These are phyloP conservation scores for Cryptomyrus ogoouensis DNA, from an alignment of 2,113 vertebrate species.

Conservation along the genomic window DNA sequence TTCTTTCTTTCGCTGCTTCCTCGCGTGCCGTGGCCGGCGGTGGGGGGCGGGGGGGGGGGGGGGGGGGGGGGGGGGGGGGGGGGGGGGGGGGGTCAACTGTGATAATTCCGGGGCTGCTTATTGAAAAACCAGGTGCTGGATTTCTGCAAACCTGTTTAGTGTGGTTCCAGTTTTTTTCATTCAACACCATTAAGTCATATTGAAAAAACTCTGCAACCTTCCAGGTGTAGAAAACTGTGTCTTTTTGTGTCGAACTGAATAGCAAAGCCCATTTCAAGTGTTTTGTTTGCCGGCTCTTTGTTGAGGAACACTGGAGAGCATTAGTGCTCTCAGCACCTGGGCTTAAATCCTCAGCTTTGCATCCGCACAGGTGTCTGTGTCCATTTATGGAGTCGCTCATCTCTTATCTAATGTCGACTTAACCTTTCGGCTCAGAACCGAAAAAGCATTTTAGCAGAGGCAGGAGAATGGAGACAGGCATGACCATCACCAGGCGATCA, in stretches of 20 bases:
- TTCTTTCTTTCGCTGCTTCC: too few species aligned
- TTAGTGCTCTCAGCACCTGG: neutral
- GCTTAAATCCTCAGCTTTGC: neutral
- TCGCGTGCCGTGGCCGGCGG: too few species aligned
- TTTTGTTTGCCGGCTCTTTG: neutral
- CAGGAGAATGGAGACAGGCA: neutral
- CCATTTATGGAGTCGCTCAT: neutral
- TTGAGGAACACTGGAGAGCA: neutral
- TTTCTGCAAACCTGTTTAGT: neutral
- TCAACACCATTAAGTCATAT: neutral
- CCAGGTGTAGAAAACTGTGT: neutral
- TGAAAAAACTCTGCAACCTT: neutral
- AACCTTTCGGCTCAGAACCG: neutral
- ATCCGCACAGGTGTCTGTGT: neutral
- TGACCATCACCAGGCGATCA: constrained; percentile 19
- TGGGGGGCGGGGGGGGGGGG: too few species aligned
- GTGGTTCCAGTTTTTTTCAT: neutral
- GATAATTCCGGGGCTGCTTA: neutral
- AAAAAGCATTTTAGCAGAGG: neutral
- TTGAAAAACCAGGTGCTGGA: neutral
- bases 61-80: too few species aligned
- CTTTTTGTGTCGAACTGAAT: neutral
- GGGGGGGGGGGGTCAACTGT: too few species aligned
- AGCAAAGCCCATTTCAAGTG: neutral
- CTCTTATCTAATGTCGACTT: neutral